Percentiles rank a stretch among this genome's conserved stretches.
phyloP scores from a whole-genome alignment of 2,113 vertebrate species.

The Phalacrocorax carbo region DNA sequence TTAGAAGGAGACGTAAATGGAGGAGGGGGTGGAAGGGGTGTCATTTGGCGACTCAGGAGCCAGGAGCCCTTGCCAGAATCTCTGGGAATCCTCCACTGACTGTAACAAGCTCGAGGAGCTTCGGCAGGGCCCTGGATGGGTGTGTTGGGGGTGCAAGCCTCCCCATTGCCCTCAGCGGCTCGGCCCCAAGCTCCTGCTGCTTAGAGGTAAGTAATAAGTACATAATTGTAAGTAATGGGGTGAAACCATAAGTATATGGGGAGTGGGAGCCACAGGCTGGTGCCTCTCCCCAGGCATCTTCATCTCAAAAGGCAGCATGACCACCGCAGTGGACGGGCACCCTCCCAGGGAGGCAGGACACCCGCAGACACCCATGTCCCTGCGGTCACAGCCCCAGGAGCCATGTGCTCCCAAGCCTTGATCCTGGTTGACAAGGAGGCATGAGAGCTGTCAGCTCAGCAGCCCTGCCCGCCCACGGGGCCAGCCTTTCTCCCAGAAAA shows the following conservation, averaged over 20 bases:
- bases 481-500: neutral
- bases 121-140: neutral
- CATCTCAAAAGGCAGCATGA: neutral
- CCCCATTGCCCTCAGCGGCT: neutral
- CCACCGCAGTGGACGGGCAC: rapidly evolving
- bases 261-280: neutral
- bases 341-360: neutral
- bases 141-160: neutral
- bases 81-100: constrained; percentile 9
- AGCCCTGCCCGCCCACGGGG: neutral
- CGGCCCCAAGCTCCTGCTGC: neutral
- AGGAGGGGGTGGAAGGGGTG: constrained; percentile 18
- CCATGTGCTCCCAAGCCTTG: neutral
- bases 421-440: neutral
- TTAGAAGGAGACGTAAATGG: neutral
- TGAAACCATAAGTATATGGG: neutral
- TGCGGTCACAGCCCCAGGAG: neutral
- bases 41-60: neutral
- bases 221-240: neutral
- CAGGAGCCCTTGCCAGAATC: neutral
- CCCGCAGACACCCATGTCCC: neutral
- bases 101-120: neutral
- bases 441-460: neutral
- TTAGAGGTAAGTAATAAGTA: neutral
- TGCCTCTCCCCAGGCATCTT: neutral